Evolutionary conservation across 2,888 invertebrate genomes (phyloP).

Genomic region (Odontocerum albicorne): DNA sequence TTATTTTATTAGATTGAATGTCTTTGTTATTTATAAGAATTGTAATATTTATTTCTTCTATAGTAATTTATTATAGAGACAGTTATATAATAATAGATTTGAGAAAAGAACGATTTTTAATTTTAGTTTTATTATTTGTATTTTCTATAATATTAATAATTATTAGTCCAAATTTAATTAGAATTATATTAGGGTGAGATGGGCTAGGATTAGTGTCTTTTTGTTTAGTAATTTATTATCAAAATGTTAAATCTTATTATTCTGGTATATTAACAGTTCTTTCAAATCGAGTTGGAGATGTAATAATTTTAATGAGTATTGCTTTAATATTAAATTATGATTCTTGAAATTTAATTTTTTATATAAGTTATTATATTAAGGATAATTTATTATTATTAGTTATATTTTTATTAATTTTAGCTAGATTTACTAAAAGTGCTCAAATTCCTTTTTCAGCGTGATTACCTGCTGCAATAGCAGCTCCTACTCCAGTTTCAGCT

Average conservation of each 20-base stretch:
- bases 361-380: slow-evolving; percentile 49
- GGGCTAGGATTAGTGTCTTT: slow-evolving; percentile 72
- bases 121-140: slow-evolving; percentile 66
- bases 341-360: slow-evolving; percentile 57
- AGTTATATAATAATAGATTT: slow-evolving; percentile 63
- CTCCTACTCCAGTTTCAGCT: slow-evolving; percentile 75
- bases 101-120: slow-evolving; percentile 65
- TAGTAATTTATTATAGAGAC: slow-evolving; percentile 65
- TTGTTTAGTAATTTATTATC: slow-evolving; percentile 72
- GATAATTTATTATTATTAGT: slow-evolving; percentile 50
- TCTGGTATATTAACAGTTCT: slow-evolving; percentile 72
- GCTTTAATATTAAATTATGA: slow-evolving; percentile 60
- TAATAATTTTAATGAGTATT: slow-evolving; percentile 64
- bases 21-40: slow-evolving; percentile 64
- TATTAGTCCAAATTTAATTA: slow-evolving; percentile 69
- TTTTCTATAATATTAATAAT: slow-evolving; percentile 68
- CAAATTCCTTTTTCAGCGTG: slow-evolving; percentile 81
- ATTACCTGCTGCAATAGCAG: slow-evolving; percentile 74
- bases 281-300: slow-evolving; percentile 75
- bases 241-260: slow-evolving; percentile 68
- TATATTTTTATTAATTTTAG: slow-evolving; percentile 53
- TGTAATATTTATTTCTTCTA: slow-evolving; percentile 67
- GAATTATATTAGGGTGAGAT: slow-evolving; percentile 73
- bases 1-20: slow-evolving; percentile 66
- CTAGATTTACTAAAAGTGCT: slow-evolving; percentile 75